These are phyloP conservation scores for Anagrus nilaparvatae DNA, from an alignment of 1,140 invertebrate genomes.

Conservation along the genomic window DNA sequence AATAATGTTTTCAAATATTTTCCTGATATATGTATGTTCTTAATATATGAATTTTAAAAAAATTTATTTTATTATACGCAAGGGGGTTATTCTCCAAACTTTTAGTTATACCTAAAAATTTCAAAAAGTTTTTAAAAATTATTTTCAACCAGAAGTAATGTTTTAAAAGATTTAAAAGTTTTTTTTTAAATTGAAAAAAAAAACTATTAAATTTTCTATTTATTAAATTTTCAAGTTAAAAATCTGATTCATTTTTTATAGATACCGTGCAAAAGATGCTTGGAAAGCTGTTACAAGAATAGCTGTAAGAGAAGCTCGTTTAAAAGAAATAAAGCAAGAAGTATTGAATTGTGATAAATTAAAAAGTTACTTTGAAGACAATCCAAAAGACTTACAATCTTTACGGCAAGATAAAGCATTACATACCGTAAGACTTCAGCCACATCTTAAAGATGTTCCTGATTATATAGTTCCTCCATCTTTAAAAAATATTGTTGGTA, in stretches of 20 bases:
- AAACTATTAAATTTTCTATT: too few relatives aligned
- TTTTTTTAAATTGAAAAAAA: slow-evolving; percentile 3
- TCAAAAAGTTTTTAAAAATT: too few relatives aligned
- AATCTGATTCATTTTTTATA: slow-evolving; percentile 19
- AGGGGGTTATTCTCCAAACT: slow-evolving; percentile 1
- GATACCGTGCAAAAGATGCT: slow-evolving; percentile 86
- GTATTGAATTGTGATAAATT: slow-evolving; percentile 88
- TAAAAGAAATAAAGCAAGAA: slow-evolving; percentile 94
- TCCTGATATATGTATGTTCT: too few relatives aligned
- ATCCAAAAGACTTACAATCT: slow-evolving; percentile 81
- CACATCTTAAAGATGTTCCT: slow-evolving; percentile 84
- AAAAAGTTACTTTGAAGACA: slow-evolving; percentile 91
- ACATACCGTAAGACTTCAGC: slow-evolving; percentile 74
- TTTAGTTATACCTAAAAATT: background rate
- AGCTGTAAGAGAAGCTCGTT: slow-evolving; percentile 81
- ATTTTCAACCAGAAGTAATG: too few relatives aligned
- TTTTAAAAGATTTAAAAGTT: too few relatives aligned
- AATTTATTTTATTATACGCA: too few relatives aligned
- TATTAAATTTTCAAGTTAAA: background rate
- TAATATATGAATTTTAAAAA: too few relatives aligned
- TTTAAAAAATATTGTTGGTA: slow-evolving; percentile 50
- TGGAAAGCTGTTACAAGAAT: slow-evolving; percentile 87
- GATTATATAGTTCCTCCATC: slow-evolving; percentile 84
- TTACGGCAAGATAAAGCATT: slow-evolving; percentile 86
- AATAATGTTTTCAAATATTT: slow-evolving; percentile 1